phyloP scores from a whole-genome alignment of 2,797 vertebrate genomes.

The Pipistrellus pipistrellus region DNA sequence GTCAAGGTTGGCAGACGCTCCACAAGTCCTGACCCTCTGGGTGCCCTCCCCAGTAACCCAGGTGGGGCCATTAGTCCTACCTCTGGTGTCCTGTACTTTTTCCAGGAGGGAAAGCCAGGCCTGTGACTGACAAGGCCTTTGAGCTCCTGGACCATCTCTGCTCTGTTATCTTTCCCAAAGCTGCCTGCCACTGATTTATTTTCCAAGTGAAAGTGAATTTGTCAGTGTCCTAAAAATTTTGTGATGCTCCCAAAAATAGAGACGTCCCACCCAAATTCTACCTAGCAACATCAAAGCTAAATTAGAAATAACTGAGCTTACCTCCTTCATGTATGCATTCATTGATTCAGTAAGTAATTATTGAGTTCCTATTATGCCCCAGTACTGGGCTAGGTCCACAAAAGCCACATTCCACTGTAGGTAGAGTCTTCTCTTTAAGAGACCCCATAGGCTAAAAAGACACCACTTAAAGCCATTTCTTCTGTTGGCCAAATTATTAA shows the following conservation, averaged over 20 bases:
- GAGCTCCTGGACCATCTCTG: not conserved
- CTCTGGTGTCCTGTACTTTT: not conserved
- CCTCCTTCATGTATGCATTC: not conserved
- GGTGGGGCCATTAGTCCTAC: not conserved
- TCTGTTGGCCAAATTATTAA: not conserved
- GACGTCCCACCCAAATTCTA: not conserved
- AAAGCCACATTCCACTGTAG: not conserved
- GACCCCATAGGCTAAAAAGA: not conserved
- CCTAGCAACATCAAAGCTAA: not conserved
- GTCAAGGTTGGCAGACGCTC: not conserved
- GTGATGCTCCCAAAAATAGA: not conserved
- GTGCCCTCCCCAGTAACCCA: not conserved
- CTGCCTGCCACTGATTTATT: not conserved
- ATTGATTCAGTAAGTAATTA: not conserved
- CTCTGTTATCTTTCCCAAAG: not conserved
- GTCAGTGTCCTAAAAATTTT: not conserved
- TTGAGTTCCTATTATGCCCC: not conserved
- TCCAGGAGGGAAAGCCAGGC: not conserved
- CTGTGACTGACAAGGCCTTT: not conserved
- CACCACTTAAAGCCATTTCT: not conserved
- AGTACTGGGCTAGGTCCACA: not conserved
- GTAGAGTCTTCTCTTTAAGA: not conserved
- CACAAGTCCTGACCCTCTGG: no score
- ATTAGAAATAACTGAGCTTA: not conserved
- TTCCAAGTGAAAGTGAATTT: conserved; percentile 35